Base-by-base conservation (phyloP, 2,797 vertebrate species). In the Malurus leucopterus region DNA sequence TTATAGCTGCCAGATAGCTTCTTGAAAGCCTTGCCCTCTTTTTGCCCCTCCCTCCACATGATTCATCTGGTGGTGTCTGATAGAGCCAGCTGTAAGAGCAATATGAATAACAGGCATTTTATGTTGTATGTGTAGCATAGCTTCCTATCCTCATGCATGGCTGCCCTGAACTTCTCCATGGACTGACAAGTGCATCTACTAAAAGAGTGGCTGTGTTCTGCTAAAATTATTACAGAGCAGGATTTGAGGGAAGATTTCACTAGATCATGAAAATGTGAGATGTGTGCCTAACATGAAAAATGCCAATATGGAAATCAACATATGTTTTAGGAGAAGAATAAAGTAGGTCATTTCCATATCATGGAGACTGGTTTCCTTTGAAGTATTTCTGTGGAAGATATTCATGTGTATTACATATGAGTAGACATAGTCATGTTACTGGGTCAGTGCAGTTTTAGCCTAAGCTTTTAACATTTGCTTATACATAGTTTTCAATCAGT, bases 21-120 rank as follows among this genome's bases (percentile, higher is more conserved):
- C 43, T 90, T 80, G 64, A 83, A 92, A 69, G 43, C 62, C 47
- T 91, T 54, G 3, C 54, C 62, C 77, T 79, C 53, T 70, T 84
- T 77, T 75, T 82, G 53, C 83, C 63, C 57, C 68, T 89, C 85
- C 85, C 40, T 92, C 24, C 77, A 53, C 53, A 7, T 64, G 80
- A 58, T 91, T 93, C 50, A 63, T 80, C 43, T 91, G 74, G 50
- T 86, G 27, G 54, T 62, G 41, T 57, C 71, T 86, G 77, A 93
- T 92, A 89, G 0, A 82, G 73, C 41, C 49, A 86, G 50, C 61
- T 68, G 7, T 17, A 65, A 67, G 71, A 90, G 54, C 57, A 76
- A 27, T 30, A 17, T 64, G 76, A 83, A 16, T 70, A 89, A 67
- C 46, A 58, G 74, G 47, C 62, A 23, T 62, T 84, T 74, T 24